Evolutionary conservation across 2,113 vertebrate species (phyloP).

Genomic region (Xiphophorus couchianus): DNA sequence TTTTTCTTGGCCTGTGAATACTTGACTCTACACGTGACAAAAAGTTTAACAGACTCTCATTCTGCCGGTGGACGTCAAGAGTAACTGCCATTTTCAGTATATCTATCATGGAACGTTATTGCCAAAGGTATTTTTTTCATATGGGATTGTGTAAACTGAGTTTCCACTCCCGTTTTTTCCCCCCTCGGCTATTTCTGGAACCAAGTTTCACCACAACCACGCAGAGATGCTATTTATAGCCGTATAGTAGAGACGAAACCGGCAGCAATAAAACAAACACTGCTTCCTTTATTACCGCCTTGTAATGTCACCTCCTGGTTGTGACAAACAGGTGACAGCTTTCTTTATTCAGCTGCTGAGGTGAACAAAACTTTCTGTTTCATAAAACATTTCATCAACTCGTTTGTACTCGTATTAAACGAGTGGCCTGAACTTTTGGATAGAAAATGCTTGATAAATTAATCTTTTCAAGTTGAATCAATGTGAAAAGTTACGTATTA

Average conservation of each 20-base stretch:
- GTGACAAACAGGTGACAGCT: constrained; percentile 1
- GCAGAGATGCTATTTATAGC: constrained; percentile 23
- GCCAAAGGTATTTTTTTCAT: constrained; percentile 1
- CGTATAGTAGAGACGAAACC: constrained; percentile 1
- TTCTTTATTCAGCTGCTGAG: neutral
- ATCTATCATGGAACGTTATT: constrained; percentile 28
- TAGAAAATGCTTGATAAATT: no score
- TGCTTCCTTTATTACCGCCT: constrained; percentile 8
- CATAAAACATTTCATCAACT: no score
- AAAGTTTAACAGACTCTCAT: neutral
- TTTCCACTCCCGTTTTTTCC: constrained; percentile 1
- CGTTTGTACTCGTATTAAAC: no score
- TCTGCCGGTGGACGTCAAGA: neutral
- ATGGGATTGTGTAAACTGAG: constrained; percentile 7
- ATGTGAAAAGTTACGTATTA: no score
- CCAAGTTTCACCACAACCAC: constrained; percentile 18
- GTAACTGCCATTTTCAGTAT: neutral
- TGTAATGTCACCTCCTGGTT: constrained; percentile 5
- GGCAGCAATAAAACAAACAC: neutral
- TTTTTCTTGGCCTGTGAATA: no score
- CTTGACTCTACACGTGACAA: no score
- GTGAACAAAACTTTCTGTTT: neutral
- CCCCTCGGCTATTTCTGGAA: constrained; percentile 38
- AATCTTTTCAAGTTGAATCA: no score
- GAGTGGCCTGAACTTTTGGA: no score